Evolutionary conservation across 2,888 invertebrate species (phyloP), one percentile per base, ranked within the genome.

Genomic region (Macropis europaea): DNA sequence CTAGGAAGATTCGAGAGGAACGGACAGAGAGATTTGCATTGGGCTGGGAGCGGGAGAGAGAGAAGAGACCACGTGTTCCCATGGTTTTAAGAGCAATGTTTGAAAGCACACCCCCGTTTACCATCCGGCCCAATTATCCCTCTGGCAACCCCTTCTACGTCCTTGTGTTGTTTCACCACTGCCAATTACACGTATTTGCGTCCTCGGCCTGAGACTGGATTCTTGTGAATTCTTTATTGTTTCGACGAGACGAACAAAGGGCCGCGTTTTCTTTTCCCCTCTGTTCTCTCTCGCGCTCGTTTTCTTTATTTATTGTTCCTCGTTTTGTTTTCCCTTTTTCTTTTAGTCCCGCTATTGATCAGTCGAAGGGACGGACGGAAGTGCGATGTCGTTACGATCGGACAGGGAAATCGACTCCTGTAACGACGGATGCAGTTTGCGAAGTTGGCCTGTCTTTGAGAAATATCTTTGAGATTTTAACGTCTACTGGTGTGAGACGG

Each of bases 121-220:
- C 82, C 81, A 83, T 76, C 80, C 80, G 81, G 83, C 81, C 77
- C 87, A 86, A 87, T 87, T 87, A 86, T 80, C 83, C 82, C 81
- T 74, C 75, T 34, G 54, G 59, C 57, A 64, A 72, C 71, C 71
- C 70, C 50, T 62, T 62, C 71, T 67, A 42, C 62, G 62, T 47
- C 45, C 74, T 72, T 62, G 69, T 63, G 59, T 75, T 52, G 53
- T 79, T 74, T 78, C 66, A 61, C 61, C 60, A 32, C 73, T 69
- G 73, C 75, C 75, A 75, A 75, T 75, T 75, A 75, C 75, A 75
- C 69, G 73, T 73, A 75, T 73, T 75, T 73, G 75, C 75, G 63
- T 69, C 59, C 73, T 53, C 73, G 56, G 62, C 32, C 53, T 36
- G 73, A 59, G 69, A 48, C 73, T 56, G 63, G 73, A 75, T 73